A percentile compares a stretch with the other conserved stretches of the same genome.
phyloP scores from a whole-genome alignment of 2,113 vertebrate species.

The Anas platyrhynchos region DNA sequence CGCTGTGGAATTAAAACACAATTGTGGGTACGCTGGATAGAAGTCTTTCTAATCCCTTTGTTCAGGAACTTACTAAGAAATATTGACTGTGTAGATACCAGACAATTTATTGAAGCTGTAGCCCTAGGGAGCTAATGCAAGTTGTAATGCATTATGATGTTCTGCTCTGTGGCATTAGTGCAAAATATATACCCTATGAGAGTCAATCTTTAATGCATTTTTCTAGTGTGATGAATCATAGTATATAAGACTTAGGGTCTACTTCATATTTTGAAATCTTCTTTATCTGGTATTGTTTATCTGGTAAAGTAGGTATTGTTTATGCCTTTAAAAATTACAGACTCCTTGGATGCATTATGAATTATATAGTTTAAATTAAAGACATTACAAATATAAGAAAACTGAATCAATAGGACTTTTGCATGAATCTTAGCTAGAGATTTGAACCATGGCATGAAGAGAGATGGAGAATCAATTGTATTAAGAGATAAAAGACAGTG shows the following conservation, averaged over 20 bases:
- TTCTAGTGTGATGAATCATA: neutral
- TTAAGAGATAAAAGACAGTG: neutral
- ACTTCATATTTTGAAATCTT: neutral
- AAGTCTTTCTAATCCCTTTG: constrained; percentile 37
- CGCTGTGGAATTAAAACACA: constrained; percentile 34
- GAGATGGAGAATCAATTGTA: neutral
- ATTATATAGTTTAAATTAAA: neutral
- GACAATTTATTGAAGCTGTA: constrained; percentile 43
- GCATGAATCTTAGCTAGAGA: neutral
- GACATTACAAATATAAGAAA: neutral
- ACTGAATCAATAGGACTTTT: neutral
- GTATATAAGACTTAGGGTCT: neutral
- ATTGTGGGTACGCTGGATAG: neutral
- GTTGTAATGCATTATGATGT: constrained; percentile 16
- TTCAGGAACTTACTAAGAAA: constrained; percentile 31
- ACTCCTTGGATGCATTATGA: neutral
- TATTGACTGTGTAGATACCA: constrained; percentile 41
- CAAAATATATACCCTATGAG: constrained; percentile 2
- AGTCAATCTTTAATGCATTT: constrained; percentile 28
- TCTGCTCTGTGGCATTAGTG: neutral
- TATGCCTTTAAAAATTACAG: neutral
- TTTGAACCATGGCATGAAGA: neutral
- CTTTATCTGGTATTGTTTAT: neutral
- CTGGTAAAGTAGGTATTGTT: neutral
- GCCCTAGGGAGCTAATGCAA: neutral